These are phyloP conservation scores for Plebejus argus DNA, from an alignment of 2,888 invertebrate species.

Conservation along the genomic window DNA sequence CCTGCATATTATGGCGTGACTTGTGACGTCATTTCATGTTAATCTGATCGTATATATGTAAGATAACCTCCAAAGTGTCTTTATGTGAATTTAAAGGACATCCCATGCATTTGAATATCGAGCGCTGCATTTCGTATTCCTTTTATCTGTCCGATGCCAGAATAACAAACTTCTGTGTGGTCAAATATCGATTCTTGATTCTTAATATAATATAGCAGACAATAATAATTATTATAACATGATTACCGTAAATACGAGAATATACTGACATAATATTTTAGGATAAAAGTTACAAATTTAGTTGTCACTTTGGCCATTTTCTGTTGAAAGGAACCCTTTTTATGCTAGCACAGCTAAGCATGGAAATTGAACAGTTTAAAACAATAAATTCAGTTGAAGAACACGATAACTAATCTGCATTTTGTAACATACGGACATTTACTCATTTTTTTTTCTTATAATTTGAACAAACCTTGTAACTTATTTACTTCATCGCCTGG, in stretches of 20 bases:
- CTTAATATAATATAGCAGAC: no score
- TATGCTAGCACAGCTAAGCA: not conserved
- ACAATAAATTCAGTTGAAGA: not conserved
- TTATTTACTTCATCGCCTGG: no score
- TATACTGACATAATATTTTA: no score
- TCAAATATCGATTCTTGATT: not conserved
- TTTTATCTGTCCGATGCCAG: not conserved
- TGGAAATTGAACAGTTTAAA: not conserved
- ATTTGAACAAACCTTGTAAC: no score
- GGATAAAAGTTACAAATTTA: no score
- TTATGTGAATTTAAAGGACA: slow-evolving; percentile 22
- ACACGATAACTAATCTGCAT: no score
- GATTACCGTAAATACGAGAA: no score
- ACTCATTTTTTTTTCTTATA: no score
- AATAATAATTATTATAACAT: no score
- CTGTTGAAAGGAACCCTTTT: not conserved
- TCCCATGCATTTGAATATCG: slow-evolving; percentile 7
- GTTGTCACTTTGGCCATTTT: no score
- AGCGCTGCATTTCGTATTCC: not conserved
- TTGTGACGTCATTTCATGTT: not conserved
- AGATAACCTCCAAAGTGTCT: not conserved
- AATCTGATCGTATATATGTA: slow-evolving; percentile 8
- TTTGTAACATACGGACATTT: no score
- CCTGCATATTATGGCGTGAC: not conserved
- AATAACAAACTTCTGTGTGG: not conserved